phyloP scores from a whole-genome alignment of 2,888 invertebrate species.

The Melanostoma scalare region DNA sequence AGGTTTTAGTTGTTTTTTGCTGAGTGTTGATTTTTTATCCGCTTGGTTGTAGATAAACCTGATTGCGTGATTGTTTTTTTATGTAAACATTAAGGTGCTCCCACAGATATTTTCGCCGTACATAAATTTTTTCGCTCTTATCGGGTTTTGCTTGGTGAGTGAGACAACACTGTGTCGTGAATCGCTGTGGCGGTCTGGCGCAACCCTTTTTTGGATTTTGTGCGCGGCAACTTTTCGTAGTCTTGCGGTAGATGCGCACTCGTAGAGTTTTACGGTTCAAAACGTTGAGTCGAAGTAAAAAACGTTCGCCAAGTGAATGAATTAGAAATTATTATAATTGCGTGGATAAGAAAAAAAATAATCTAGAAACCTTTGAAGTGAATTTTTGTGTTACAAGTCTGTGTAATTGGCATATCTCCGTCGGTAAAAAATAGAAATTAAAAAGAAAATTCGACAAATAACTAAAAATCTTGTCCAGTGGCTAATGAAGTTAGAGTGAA shows the following conservation, averaged over 20 bases:
- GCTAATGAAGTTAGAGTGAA: background rate
- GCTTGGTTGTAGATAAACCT: background rate
- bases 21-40: slow-evolving; percentile 13
- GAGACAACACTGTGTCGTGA: slow-evolving; percentile 52
- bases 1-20: slow-evolving; percentile 1
- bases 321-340: slow-evolving; percentile 25
- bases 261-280: slow-evolving; percentile 68
- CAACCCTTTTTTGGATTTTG: slow-evolving; percentile 71
- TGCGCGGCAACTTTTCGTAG: slow-evolving; percentile 64
- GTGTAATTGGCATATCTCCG: slow-evolving; percentile 49
- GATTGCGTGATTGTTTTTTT: slow-evolving; percentile 15
- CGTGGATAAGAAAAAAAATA: slow-evolving; percentile 30
- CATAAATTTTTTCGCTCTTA: slow-evolving; percentile 33
- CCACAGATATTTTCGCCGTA: slow-evolving; percentile 65
- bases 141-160: slow-evolving; percentile 49
- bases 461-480: background rate
- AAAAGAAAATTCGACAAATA: background rate
- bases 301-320: slow-evolving; percentile 55
- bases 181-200: slow-evolving; percentile 50
- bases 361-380: slow-evolving; percentile 19
- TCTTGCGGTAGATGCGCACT: slow-evolving; percentile 71
- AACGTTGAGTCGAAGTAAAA: slow-evolving; percentile 42
- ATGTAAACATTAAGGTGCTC: slow-evolving; percentile 53
- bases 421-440: slow-evolving; percentile 43
- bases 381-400: slow-evolving; percentile 8